Percentiles rank a stretch among this genome's conserved stretches.
Conservation (phyloP, 2,888 invertebrate genomes). For the Cryptus armator region DNA sequence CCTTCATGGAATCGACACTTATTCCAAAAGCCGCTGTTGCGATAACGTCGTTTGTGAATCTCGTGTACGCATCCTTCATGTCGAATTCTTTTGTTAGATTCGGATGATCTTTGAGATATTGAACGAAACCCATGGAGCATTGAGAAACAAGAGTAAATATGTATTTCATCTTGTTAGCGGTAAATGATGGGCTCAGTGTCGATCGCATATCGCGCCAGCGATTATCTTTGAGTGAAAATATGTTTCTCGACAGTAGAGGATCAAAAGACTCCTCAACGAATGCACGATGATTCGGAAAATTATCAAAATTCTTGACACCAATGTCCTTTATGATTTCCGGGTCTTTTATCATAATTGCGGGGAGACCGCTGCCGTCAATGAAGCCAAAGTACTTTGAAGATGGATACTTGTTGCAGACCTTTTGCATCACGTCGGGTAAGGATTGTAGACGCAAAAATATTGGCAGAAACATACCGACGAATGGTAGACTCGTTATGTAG, state of each 20-base stretch:
- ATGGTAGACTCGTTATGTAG: slow-evolving; percentile 7
- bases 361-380: no score
- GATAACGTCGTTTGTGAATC: slow-evolving; percentile 6
- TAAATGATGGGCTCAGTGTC: slow-evolving; percentile 78
- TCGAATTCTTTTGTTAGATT: not conserved
- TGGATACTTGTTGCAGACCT: no score
- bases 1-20: slow-evolving; percentile 68
- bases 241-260: slow-evolving; percentile 73
- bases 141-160: slow-evolving; percentile 73
- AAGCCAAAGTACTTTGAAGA: no score
- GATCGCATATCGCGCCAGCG: slow-evolving; percentile 78
- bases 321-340: slow-evolving; percentile 76
- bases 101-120: slow-evolving; percentile 10
- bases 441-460: no score
- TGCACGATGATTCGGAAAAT: slow-evolving; percentile 65
- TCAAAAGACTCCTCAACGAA: slow-evolving; percentile 69
- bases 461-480: no score
- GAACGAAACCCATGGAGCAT: slow-evolving; percentile 74
- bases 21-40: not conserved
- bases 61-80: not conserved
- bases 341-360: slow-evolving; percentile 71
- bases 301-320: slow-evolving; percentile 75
- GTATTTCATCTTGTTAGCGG: slow-evolving; percentile 78
- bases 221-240: slow-evolving; percentile 74
- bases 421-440: no score